Percentiles rank a stretch among this genome's conserved stretches.
Conservation (phyloP, 2,888 invertebrate genomes). For the Eurytoma californica region DNA sequence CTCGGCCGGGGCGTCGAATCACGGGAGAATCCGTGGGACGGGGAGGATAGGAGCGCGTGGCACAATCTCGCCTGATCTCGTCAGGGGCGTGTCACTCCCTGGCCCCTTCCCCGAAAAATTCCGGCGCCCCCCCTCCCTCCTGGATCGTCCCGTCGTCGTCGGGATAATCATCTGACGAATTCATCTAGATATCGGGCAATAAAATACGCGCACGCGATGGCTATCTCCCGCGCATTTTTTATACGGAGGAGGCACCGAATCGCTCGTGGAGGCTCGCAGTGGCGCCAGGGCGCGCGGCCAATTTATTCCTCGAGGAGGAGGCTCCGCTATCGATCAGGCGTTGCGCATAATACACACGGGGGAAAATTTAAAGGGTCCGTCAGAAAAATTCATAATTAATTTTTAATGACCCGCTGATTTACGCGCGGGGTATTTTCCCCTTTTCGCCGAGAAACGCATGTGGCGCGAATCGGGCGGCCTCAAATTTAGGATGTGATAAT, state of each 20-base stretch:
- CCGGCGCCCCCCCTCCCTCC: conserved; percentile 55
- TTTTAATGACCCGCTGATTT: conserved; percentile 35
- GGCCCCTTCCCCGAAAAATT: conserved; percentile 54
- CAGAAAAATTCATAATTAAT: conserved; percentile 40
- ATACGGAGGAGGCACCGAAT: not conserved
- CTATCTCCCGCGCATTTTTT: conserved; percentile 62
- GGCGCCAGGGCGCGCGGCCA: conserved; percentile 9
- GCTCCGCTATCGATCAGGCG: conserved; percentile 51
- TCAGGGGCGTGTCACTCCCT: conserved; percentile 64
- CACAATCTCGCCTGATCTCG: conserved; percentile 63
- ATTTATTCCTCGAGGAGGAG: conserved; percentile 34
- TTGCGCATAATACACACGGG: not conserved
- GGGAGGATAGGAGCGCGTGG: conserved; percentile 31
- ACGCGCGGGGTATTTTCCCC: not conserved
- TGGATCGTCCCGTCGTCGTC: conserved; percentile 56
- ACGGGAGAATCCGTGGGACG: conserved; percentile 37
- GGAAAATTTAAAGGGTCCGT: not conserved
- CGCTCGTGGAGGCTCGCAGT: not conserved
- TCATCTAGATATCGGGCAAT: conserved; percentile 73
- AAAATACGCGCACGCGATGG: conserved; percentile 67
- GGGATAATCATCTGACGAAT: conserved; percentile 72
- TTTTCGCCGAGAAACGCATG: not conserved
- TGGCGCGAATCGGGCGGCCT: not conserved
- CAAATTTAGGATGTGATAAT: conserved; percentile 42
- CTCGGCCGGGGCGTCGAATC: conserved; percentile 35